Conservation (phyloP, 2,113 vertebrate genomes). For the Gambusia affinis region DNA sequence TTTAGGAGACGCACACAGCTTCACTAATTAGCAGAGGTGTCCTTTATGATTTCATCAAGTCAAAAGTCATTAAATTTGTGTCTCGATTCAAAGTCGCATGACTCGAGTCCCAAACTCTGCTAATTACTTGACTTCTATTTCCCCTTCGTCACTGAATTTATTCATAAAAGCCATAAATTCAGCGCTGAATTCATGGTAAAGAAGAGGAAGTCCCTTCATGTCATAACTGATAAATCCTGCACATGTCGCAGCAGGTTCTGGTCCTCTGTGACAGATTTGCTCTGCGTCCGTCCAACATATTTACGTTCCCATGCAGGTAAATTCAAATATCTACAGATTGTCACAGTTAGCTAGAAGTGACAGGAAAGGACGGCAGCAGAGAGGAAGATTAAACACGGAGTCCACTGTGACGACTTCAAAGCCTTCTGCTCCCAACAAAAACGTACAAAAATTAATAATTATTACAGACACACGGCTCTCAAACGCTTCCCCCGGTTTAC, state of each 20-base stretch:
- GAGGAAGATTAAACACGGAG: constrained; percentile 46
- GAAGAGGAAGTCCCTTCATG: constrained; percentile 23
- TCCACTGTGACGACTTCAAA: constrained; percentile 49
- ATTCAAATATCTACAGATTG: constrained; percentile 34
- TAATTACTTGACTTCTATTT: not conserved
- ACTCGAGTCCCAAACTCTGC: not conserved
- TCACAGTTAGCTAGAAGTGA: constrained; percentile 33
- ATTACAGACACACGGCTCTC: constrained; percentile 18
- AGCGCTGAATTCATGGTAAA: not conserved
- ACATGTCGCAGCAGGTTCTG: constrained; percentile 31
- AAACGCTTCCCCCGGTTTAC: constrained; percentile 10
- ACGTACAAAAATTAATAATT: constrained; percentile 42
- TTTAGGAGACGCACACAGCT: no score
- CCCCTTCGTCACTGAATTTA: not conserved
- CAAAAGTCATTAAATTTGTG: not conserved
- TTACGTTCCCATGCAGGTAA: constrained; percentile 38
- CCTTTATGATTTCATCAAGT: not conserved
- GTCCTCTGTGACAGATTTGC: constrained; percentile 8
- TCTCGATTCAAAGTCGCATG: not conserved
- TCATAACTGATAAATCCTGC: constrained; percentile 39
- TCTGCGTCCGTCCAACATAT: constrained; percentile 7
- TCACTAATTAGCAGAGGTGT: no score
- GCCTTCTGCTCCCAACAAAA: constrained; percentile 45
- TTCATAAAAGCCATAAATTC: no score
- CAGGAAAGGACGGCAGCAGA: constrained; percentile 37